Evolutionary conservation across 2,113 vertebrate genomes (phyloP).

Genomic region (Odocoileus virginianus): DNA sequence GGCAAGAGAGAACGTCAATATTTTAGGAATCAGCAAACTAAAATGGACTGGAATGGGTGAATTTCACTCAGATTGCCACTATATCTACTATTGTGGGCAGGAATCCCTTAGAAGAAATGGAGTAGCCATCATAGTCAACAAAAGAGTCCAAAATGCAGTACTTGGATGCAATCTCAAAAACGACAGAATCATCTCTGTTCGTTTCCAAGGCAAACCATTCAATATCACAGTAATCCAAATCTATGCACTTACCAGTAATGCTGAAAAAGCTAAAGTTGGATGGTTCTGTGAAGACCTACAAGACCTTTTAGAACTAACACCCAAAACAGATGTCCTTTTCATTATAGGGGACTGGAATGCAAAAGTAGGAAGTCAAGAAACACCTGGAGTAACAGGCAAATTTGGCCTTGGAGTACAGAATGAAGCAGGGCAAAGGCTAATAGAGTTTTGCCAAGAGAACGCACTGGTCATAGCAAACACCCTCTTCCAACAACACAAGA

Average conservation of each 20-base stretch:
- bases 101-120: background rate
- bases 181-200: background rate
- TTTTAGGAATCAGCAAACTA: background rate
- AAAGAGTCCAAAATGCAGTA: background rate
- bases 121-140: background rate
- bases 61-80: background rate
- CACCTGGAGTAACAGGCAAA: background rate
- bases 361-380: background rate
- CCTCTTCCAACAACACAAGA: background rate
- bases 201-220: background rate
- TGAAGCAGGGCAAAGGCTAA: background rate
- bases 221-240: background rate
- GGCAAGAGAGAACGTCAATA: rapidly evolving
- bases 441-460: background rate
- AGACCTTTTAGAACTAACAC: background rate
- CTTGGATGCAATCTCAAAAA: background rate
- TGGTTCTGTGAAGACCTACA: background rate
- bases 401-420: background rate
- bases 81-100: background rate
- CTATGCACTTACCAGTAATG: background rate
- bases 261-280: background rate
- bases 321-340: background rate
- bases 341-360: background rate
- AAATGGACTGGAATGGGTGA: background rate
- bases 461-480: background rate